A percentile compares a stretch with the other conserved stretches of the same genome.
Conservation (phyloP, 2,888 invertebrate species). For the Rhagium mordax region DNA sequence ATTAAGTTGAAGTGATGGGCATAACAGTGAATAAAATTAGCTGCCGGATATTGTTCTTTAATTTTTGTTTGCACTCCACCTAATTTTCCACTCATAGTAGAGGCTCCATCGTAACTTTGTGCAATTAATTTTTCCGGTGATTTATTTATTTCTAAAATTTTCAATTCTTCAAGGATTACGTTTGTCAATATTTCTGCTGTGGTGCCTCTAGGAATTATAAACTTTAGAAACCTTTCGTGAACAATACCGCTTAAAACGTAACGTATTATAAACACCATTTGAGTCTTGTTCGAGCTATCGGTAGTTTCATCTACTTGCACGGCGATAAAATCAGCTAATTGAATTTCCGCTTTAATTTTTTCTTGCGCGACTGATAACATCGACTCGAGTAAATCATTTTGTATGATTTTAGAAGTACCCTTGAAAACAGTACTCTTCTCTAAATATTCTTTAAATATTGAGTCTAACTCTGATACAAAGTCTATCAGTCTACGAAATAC, state of each 20-base stretch:
- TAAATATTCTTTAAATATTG: constrained; percentile 32
- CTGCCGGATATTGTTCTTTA: no score
- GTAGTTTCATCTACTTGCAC: constrained; percentile 18
- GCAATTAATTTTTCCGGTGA: constrained; percentile 32
- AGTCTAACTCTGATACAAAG: constrained; percentile 28
- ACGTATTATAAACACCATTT: constrained; percentile 19
- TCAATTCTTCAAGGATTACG: constrained; percentile 16
- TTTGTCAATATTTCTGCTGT: constrained; percentile 23
- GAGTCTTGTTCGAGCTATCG: constrained; percentile 19
- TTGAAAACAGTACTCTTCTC: constrained; percentile 17
- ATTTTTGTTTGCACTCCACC: constrained; percentile 25
- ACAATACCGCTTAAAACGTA: constrained; percentile 21
- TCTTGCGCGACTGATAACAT: constrained; percentile 28
- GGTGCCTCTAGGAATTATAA: constrained; percentile 17
- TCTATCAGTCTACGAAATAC: not conserved
- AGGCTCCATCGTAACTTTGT: constrained; percentile 38
- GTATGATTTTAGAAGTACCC: constrained; percentile 18
- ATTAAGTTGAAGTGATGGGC: no score
- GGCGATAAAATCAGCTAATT: constrained; percentile 17
- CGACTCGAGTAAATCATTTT: constrained; percentile 31
- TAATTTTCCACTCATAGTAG: constrained; percentile 27
- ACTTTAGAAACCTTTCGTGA: constrained; percentile 28
- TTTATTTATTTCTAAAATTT: constrained; percentile 8
- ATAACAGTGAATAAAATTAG: no score
- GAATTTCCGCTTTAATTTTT: constrained; percentile 17